Conservation (phyloP, 1,140 invertebrate genomes). For the Diorhabda carinulata region DNA sequence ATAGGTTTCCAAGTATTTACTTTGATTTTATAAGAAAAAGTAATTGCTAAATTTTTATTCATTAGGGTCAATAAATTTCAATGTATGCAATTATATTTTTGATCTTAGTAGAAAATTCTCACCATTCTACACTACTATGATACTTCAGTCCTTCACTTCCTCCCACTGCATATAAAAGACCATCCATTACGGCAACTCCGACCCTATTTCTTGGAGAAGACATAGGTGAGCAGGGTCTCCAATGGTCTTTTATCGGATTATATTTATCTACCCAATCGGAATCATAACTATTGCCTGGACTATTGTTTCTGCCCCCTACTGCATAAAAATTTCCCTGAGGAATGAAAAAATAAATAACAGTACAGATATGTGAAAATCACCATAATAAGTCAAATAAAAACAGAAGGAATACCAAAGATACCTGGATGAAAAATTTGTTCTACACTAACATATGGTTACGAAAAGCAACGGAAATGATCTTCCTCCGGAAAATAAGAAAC, state of each 20-base stretch:
- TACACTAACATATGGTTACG: too few species aligned
- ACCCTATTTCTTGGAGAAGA: slow-evolving; percentile 78
- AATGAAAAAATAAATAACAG: slow-evolving; percentile 27
- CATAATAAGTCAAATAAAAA: too few species aligned
- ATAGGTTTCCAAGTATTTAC: too few species aligned
- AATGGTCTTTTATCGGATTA: slow-evolving; percentile 72
- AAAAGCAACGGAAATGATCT: too few species aligned
- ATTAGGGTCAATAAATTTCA: too few species aligned
- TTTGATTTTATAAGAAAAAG: too few species aligned
- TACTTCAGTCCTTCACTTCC: slow-evolving; percentile 78
- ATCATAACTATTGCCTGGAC: slow-evolving; percentile 73
- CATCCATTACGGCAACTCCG: slow-evolving; percentile 89
- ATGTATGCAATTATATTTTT: too few species aligned
- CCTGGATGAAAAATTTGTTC: too few species aligned
- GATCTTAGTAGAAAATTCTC: slow-evolving; percentile 32
- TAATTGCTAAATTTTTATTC: too few species aligned
- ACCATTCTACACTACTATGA: slow-evolving; percentile 87
- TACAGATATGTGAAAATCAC: neutral
- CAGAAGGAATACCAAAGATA: too few species aligned
- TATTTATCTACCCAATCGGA: slow-evolving; percentile 77
- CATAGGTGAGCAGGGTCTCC: slow-evolving; percentile 79
- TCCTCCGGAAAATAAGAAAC: too few species aligned
- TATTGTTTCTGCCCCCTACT: slow-evolving; percentile 87
- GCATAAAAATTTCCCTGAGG: slow-evolving; percentile 77
- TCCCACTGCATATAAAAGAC: slow-evolving; percentile 83